phyloP scores from a whole-genome alignment of 2,797 vertebrate genomes.

The Onychomys arenicola region DNA sequence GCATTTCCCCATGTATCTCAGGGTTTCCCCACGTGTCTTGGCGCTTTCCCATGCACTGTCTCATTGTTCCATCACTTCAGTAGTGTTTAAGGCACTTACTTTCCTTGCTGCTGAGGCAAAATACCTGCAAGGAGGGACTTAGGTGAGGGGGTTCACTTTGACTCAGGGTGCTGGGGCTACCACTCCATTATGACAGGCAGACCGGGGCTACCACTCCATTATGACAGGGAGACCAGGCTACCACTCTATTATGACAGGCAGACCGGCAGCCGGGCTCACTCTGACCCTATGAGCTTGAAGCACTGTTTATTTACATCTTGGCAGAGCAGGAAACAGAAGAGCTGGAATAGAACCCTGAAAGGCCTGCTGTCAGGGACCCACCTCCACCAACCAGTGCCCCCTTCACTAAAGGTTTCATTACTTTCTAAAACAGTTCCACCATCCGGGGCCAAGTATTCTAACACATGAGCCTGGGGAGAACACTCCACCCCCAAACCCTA shows the following conservation, averaged over 20 bases:
- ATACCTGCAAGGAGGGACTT: not conserved
- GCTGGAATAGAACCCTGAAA: not conserved
- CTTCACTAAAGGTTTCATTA: not conserved
- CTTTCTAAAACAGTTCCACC: not conserved
- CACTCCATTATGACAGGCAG: not conserved
- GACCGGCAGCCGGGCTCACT: not conserved
- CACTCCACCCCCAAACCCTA: not conserved
- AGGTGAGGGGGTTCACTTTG: not conserved
- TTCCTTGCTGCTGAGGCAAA: not conserved
- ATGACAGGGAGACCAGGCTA: too few relatives aligned
- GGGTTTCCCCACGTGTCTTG: not conserved
- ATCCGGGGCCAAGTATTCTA: not conserved
- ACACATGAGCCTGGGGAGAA: not conserved
- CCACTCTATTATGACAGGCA: not conserved
- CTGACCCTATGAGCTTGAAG: not conserved
- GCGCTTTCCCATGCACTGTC: not conserved
- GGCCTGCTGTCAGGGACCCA: not conserved
- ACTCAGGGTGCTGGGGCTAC: too few relatives aligned
- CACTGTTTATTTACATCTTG: not conserved
- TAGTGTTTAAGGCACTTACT: too few relatives aligned
- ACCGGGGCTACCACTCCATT: not conserved
- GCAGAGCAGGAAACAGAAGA: not conserved
- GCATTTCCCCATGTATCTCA: not conserved
- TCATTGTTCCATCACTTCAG: not conserved
- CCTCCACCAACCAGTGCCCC: not conserved